Evolutionary conservation across 2,113 vertebrate genomes (phyloP).

Genomic region (Symphodus melops): DNA sequence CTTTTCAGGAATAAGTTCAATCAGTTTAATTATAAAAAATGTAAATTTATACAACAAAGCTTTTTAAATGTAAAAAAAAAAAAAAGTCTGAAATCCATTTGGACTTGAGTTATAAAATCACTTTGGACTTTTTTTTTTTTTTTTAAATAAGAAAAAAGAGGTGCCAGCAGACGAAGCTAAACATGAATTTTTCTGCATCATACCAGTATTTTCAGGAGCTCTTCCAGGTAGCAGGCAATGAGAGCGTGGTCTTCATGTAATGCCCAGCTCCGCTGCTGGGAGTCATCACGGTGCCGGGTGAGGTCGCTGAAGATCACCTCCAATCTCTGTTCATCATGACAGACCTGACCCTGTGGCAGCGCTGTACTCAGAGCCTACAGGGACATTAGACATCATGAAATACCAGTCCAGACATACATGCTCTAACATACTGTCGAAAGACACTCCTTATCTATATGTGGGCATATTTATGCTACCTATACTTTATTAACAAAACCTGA

Average conservation of each 20-base stretch:
- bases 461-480: too few relatives aligned
- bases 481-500: too few relatives aligned
- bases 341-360: constrained; percentile 94
- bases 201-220: constrained; percentile 94
- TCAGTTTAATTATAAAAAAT: too few relatives aligned
- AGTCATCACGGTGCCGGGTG: constrained; percentile 91
- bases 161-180: too few relatives aligned
- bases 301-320: constrained; percentile 97
- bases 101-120: too few relatives aligned
- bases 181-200: constrained; percentile 6
- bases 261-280: constrained; percentile 95
- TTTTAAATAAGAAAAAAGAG: too few relatives aligned
- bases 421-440: too few relatives aligned
- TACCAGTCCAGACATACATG: constrained; percentile 2
- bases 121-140: background rate
- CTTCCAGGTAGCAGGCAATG: constrained; percentile 84
- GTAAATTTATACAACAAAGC: too few relatives aligned
- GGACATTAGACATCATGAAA: constrained; percentile 4
- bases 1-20: background rate
- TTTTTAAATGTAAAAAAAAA: too few relatives aligned
- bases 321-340: constrained; percentile 94
- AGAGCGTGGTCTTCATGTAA: constrained; percentile 84
- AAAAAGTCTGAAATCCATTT: too few relatives aligned
- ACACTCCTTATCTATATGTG: too few relatives aligned
- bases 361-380: constrained; percentile 86